Conservation (phyloP, 37 sponge, comb jelly and placozoan genomes). For the Agelas oroides region DNA sequence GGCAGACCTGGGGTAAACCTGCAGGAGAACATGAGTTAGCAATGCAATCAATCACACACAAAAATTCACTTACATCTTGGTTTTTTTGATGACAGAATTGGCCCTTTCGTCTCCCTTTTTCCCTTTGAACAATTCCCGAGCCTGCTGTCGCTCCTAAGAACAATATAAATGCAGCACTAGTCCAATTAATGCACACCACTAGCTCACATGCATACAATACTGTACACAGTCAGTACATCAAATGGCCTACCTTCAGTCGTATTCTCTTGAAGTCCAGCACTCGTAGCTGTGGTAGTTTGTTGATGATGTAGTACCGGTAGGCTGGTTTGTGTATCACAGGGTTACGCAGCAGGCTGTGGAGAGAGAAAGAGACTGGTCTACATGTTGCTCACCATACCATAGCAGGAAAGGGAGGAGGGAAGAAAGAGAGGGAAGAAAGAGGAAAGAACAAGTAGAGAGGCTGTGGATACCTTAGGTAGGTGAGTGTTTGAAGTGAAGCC, state of each 20-base stretch:
- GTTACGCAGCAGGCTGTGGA: constrained; percentile 83
- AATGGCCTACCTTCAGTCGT: constrained; percentile 73
- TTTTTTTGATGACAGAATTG: constrained; percentile 35
- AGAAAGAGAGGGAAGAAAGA: background rate
- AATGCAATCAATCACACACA: background rate
- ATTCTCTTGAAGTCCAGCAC: constrained; percentile 93
- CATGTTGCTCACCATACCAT: no score
- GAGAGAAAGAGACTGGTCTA: background rate
- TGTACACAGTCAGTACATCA: background rate
- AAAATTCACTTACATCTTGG: constrained; percentile 51
- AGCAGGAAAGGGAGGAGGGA: background rate
- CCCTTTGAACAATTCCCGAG: constrained; percentile 77
- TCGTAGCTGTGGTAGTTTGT: constrained; percentile 81
- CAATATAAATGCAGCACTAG: background rate
- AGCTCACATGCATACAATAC: background rate
- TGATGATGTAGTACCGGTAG: constrained; percentile 88
- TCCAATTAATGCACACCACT: background rate
- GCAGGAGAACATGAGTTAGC: background rate
- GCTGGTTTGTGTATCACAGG: constrained; percentile 85
- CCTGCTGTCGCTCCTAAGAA: constrained; percentile 78
- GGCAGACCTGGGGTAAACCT: constrained; percentile 35
- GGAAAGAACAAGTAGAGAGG: background rate
- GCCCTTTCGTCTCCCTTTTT: constrained; percentile 51
- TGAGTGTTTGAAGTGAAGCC: constrained; percentile 59
- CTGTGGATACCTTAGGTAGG: constrained; percentile 61